Evolutionary conservation across 2,888 invertebrate genomes (phyloP).

Genomic region (Sarcophaga caerulescens): DNA sequence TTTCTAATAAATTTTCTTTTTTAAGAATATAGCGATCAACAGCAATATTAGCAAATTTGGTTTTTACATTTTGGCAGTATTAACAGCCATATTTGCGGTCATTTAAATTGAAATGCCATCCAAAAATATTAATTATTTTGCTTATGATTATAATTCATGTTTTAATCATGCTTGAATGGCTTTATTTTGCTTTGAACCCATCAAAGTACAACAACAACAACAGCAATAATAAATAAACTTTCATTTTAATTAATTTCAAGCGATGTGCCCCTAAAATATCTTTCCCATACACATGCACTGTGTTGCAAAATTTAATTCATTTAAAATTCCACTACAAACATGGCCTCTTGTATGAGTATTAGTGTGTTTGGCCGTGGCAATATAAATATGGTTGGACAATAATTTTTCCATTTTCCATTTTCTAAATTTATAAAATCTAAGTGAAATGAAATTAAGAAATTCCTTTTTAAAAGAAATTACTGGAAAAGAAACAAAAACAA

Average conservation of each 20-base stretch:
- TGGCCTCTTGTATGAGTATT: background rate
- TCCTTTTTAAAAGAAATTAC: constrained; percentile 18
- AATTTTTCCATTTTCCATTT: background rate
- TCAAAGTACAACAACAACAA: background rate
- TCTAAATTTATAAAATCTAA: background rate
- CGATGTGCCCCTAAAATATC: too few relatives aligned
- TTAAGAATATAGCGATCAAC: too few relatives aligned
- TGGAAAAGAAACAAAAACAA: background rate
- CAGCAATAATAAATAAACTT: background rate
- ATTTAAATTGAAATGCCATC: background rate
- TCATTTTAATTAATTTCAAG: background rate
- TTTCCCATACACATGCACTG: background rate
- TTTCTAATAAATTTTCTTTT: too few relatives aligned
- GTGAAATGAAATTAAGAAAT: constrained; percentile 36
- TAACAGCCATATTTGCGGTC: background rate
- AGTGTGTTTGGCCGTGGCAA: constrained; percentile 20
- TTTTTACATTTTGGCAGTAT: too few relatives aligned
- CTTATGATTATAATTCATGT: too few relatives aligned
- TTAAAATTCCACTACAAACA: constrained; percentile 16
- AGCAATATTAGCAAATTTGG: too few relatives aligned
- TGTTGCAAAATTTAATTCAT: constrained; percentile 4
- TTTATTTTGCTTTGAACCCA: background rate
- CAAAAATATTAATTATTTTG: background rate
- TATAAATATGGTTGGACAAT: constrained; percentile 2
- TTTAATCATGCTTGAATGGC: background rate